These are phyloP conservation scores for Chouioia cunea DNA, from an alignment of 2,888 invertebrate genomes.

Conservation along the genomic window DNA sequence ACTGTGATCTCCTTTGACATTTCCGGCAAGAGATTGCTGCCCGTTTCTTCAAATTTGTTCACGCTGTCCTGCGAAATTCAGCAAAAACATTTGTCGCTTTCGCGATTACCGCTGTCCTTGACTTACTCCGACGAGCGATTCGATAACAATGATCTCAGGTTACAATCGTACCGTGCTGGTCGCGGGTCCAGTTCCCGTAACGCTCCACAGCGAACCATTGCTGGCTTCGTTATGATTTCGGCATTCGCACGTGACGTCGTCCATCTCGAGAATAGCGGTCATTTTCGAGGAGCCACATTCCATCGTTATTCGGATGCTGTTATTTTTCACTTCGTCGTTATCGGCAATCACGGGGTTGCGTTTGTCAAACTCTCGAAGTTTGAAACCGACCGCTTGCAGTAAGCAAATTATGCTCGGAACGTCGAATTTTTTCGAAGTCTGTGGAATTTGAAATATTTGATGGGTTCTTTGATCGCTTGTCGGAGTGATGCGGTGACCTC, in stretches of 20 bases:
- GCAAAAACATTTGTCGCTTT: slow-evolving; percentile 10
- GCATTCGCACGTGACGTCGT: slow-evolving; percentile 58
- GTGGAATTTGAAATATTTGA: neutral
- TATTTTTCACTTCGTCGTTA: slow-evolving; percentile 41
- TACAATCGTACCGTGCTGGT: slow-evolving; percentile 49
- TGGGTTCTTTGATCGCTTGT: too few relatives aligned
- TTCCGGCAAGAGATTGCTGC: slow-evolving; percentile 60
- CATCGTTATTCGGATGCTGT: slow-evolving; percentile 52
- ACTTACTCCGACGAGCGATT: neutral
- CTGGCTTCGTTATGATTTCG: slow-evolving; percentile 53
- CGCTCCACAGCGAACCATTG: slow-evolving; percentile 61
- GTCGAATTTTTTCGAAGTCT: slow-evolving; percentile 54
- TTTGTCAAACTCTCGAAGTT: slow-evolving; percentile 59
- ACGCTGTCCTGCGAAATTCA: slow-evolving; percentile 52
- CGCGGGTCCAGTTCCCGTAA: slow-evolving; percentile 57
- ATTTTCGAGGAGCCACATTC: slow-evolving; percentile 62
- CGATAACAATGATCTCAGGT: slow-evolving; percentile 1
- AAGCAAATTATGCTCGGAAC: slow-evolving; percentile 57
- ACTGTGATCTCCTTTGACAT: slow-evolving; percentile 55
- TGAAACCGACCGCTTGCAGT: slow-evolving; percentile 61
- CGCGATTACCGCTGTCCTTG: neutral
- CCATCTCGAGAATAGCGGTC: slow-evolving; percentile 58
- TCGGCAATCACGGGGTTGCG: neutral
- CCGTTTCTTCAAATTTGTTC: slow-evolving; percentile 59
- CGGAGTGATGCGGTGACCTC: too few relatives aligned